Evolutionary conservation across 2,888 invertebrate genomes (phyloP).

Genomic region (Drosophila helvetica): DNA sequence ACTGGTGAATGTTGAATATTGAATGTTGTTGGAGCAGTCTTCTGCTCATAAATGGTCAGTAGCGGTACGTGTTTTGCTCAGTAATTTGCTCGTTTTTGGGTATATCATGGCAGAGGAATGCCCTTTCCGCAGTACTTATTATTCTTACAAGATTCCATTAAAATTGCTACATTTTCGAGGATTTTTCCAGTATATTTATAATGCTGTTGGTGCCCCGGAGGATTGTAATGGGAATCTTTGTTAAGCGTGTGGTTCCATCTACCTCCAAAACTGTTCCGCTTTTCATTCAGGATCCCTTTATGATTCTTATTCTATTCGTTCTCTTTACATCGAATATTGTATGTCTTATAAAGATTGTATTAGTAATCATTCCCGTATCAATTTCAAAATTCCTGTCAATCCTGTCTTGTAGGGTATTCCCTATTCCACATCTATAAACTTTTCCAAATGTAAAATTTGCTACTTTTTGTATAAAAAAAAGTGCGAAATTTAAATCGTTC

Average conservation of each 20-base stretch:
- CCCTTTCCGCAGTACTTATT: neutral
- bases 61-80: constrained; percentile 16
- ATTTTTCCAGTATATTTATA: too few species aligned
- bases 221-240: neutral
- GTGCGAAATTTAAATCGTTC: constrained; percentile 51
- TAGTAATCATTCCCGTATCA: too few species aligned
- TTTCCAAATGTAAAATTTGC: constrained; percentile 12
- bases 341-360: too few species aligned
- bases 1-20: neutral
- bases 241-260: too few species aligned
- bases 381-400: too few species aligned
- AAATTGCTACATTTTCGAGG: neutral
- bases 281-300: too few species aligned
- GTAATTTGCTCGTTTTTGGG: constrained; percentile 12
- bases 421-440: neutral
- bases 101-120: neutral
- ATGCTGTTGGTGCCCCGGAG: neutral
- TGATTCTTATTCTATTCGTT: too few species aligned
- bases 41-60: constrained; percentile 45
- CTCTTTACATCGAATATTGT: too few species aligned
- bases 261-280: too few species aligned
- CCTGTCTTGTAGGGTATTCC: constrained; percentile 12
- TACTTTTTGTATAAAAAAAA: constrained; percentile 19
- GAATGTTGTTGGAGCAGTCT: constrained; percentile 14
- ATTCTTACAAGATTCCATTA: neutral